Percentiles rank a stretch among this genome's conserved stretches.
Evolutionary conservation across 2,888 invertebrate genomes (phyloP).

Genomic region (Rhyacophila evoluta): DNA sequence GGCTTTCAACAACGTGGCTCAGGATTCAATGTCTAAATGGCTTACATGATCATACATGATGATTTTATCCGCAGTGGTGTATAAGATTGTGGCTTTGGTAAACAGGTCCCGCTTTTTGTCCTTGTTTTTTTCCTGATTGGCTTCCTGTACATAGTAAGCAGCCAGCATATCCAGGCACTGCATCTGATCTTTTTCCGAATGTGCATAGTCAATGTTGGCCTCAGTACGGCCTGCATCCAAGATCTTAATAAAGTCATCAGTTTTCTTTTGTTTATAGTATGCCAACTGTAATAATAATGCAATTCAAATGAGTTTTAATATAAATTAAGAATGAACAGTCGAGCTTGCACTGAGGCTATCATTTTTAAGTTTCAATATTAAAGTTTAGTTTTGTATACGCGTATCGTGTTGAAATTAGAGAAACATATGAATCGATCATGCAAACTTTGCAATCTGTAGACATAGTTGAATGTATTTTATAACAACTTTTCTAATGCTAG

Average conservation of each 20-base stretch:
- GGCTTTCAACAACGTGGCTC: too few species aligned
- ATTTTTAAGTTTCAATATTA: too few species aligned
- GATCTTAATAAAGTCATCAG: constrained; percentile 94
- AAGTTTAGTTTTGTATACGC: too few species aligned
- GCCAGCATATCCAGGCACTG: constrained; percentile 97
- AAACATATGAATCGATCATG: too few species aligned
- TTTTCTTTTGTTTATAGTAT: constrained; percentile 94
- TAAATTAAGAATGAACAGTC: too few species aligned
- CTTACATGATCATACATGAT: constrained; percentile 98
- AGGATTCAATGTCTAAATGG: too few species aligned
- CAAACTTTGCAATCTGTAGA: too few species aligned
- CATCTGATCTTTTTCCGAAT: constrained; percentile 98
- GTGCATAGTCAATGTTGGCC: constrained; percentile 87
- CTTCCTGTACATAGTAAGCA: constrained; percentile 97
- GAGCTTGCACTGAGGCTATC: too few species aligned
- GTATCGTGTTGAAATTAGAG: too few species aligned
- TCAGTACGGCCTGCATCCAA: constrained; percentile 89
- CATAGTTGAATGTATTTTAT: too few species aligned
- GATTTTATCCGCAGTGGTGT: constrained; percentile 98
- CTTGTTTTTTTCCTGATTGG: constrained; percentile 94
- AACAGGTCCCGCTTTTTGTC: constrained; percentile 95
- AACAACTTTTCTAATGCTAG: too few species aligned
- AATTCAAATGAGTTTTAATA: too few species aligned
- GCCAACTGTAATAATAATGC: constrained; percentile 92
- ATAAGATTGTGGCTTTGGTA: constrained; percentile 96